Conservation (phyloP, 2,888 invertebrate species). For the Rotaria macrura region DNA sequence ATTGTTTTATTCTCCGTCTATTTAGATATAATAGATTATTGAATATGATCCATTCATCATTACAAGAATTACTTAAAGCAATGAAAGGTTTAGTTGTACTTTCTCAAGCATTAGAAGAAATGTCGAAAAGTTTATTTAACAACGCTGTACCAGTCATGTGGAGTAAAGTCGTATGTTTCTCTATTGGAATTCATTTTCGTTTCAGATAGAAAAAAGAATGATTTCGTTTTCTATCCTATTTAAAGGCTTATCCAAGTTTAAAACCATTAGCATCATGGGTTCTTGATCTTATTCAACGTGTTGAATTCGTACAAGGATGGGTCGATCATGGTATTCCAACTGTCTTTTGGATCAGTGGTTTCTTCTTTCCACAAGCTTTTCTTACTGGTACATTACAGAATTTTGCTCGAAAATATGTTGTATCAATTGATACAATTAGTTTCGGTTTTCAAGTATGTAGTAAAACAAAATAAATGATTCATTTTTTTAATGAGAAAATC, state of each 20-base stretch:
- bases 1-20: no score
- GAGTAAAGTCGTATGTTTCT: conserved; percentile 49
- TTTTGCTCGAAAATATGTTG: conserved; percentile 46
- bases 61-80: conserved; percentile 59
- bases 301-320: conserved; percentile 48
- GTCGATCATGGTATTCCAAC: conserved; percentile 47
- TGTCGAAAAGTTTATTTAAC: conserved; percentile 59
- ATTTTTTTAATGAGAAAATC: not conserved
- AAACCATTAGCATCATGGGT: conserved; percentile 50
- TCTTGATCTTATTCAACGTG: conserved; percentile 43
- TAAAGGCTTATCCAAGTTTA: conserved; percentile 50
- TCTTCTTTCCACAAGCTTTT: conserved; percentile 53
- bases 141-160: conserved; percentile 64
- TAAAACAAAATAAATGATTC: not conserved
- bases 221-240: conserved; percentile 25
- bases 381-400: conserved; percentile 51
- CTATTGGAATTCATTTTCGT: no score
- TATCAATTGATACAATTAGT: conserved; percentile 50
- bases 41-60: conserved; percentile 49
- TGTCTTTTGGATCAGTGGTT: conserved; percentile 55
- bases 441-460: conserved; percentile 47
- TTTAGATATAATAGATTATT: conserved; percentile 48
- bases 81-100: conserved; percentile 67
- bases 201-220: not conserved
- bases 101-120: conserved; percentile 64